Conservation (phyloP, 2,113 vertebrate genomes). For the Dissostichus mawsoni region DNA sequence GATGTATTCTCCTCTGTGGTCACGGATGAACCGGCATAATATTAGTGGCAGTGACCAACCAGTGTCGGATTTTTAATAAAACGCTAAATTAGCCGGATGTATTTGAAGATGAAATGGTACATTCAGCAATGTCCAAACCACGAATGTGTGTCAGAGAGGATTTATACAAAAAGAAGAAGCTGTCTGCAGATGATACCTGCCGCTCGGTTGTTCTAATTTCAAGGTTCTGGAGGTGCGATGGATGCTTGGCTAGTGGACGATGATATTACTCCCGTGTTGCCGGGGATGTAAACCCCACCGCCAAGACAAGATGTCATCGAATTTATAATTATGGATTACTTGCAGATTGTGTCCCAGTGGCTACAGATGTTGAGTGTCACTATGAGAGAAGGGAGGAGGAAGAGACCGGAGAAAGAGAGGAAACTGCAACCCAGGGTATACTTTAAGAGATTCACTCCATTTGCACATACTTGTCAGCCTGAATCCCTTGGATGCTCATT, state of each 20-base stretch:
- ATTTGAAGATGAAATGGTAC: constrained; percentile 35
- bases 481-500: constrained; percentile 61
- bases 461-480: constrained; percentile 72
- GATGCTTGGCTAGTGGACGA: constrained; percentile 73
- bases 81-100: constrained; percentile 46
- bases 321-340: constrained; percentile 77
- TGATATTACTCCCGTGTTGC: constrained; percentile 74
- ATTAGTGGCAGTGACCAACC: constrained; percentile 17
- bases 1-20: constrained; percentile 36
- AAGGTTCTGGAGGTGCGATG: constrained; percentile 54
- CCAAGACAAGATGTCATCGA: constrained; percentile 52
- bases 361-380: constrained; percentile 73
- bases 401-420: neutral
- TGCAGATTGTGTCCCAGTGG: constrained; percentile 70
- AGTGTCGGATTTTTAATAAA: constrained; percentile 50
- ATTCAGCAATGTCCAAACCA: constrained; percentile 2
- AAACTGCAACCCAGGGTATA: constrained; percentile 59
- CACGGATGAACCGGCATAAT: constrained; percentile 22
- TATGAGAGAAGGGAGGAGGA: constrained; percentile 14
- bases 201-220: constrained; percentile 70
- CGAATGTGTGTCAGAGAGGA: constrained; percentile 19
- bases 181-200: constrained; percentile 34
- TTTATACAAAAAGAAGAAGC: neutral
- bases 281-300: constrained; percentile 23
- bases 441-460: constrained; percentile 67